Conservation (phyloP, 2,113 vertebrate genomes). For the Caracal caracal region DNA sequence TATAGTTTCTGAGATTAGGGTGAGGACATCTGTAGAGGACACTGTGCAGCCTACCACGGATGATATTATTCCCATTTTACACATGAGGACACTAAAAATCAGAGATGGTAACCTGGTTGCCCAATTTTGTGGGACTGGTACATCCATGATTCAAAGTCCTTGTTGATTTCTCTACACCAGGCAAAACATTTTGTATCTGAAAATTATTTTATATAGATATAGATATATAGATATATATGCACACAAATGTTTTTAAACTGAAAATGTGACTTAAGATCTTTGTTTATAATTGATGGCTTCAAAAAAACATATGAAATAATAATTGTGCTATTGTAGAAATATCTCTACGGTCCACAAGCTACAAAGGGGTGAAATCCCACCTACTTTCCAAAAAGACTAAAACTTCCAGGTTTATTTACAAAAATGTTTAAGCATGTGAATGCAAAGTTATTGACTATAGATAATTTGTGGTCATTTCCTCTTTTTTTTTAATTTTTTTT, state of each 20-base stretch:
- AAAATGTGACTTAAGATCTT: not conserved
- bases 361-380: not conserved
- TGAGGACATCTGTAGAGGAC: rapidly evolving
- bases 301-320: constrained; percentile 3
- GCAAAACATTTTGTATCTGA: not conserved
- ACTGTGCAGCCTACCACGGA: not conserved
- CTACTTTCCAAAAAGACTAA: not conserved
- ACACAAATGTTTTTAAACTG: not conserved
- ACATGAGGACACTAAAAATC: not conserved
- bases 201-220: not conserved
- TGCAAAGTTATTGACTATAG: not conserved
- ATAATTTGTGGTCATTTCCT: not conserved
- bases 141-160: not conserved
- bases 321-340: not conserved
- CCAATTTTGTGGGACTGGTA: not conserved
- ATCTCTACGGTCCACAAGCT: not conserved
- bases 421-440: not conserved
- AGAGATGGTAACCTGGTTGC: not conserved
- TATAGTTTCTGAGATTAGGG: not conserved
- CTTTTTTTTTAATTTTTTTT: not conserved
- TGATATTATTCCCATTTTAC: not conserved
- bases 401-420: not conserved
- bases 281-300: not conserved
- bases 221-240: not conserved
- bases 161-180: not conserved